These are phyloP conservation scores for Drosophila suboccidentalis DNA, from an alignment of 2,888 invertebrate species.

Conservation along the genomic window DNA sequence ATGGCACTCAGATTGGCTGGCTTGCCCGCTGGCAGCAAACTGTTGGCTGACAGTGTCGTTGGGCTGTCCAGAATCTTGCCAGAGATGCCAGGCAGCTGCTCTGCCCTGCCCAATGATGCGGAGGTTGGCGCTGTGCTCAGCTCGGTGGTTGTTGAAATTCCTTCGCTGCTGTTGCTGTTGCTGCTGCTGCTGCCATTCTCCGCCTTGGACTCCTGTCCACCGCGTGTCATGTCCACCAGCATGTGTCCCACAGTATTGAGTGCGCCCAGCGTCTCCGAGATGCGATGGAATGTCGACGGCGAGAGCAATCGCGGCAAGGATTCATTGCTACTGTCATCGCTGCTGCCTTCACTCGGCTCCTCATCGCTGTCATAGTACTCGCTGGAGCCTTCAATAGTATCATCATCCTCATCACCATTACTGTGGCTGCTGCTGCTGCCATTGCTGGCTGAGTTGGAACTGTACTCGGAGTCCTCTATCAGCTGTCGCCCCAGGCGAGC, in stretches of 20 bases:
- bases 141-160: conserved; percentile 31
- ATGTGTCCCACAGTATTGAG: conserved; percentile 94
- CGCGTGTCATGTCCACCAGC: conserved; percentile 92
- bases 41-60: conserved; percentile 64
- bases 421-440: conserved; percentile 42
- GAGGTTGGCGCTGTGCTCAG: conserved; percentile 9
- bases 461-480: conserved; percentile 40
- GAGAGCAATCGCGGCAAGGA: conserved; percentile 87
- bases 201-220: conserved; percentile 79
- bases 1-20: conserved; percentile 63
- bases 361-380: conserved; percentile 82
- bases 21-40: conserved; percentile 63
- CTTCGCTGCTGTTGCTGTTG: conserved; percentile 27
- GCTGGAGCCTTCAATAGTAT: conserved; percentile 63
- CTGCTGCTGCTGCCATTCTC: conserved; percentile 32
- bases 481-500: conserved; percentile 60
- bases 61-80: conserved; percentile 66
- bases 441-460: conserved; percentile 50
- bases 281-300: conserved; percentile 88
- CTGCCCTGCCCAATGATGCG: conserved; percentile 24
- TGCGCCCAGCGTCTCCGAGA: conserved; percentile 90
- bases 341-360: conserved; percentile 58
- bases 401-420: conserved; percentile 56
- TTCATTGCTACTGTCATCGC: conserved; percentile 75
- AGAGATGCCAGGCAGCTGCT: conserved; percentile 50